Base-by-base conservation (phyloP, 2,113 vertebrate species). In the Oxyura jamaicensis region DNA sequence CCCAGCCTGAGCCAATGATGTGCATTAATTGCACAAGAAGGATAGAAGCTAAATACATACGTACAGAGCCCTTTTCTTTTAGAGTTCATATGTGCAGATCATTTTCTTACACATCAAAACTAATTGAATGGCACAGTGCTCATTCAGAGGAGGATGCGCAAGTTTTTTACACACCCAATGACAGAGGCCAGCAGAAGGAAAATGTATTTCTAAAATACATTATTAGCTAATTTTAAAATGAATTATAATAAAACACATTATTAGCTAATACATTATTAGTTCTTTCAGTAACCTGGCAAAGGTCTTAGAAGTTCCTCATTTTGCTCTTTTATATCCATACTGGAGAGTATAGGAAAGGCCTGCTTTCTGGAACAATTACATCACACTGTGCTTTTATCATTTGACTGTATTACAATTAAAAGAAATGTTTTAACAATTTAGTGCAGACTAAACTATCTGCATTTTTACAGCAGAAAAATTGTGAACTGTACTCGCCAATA, bases 101-200 rank as follows among this genome's bases (percentile, higher is more conserved):
- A 7, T 88, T 94, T 79, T 89, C 71, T 76, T 69, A 36, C n/a
- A 7, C 55, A 59, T 76, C 62, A 79, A 88, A 94, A 65, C 77
- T 72, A 90, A 94, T 41, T 65, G 81, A 93, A 95, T 92, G 81
- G 86, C 58, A 62, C 91, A 93, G 84, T 60, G 35, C 35, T 96
- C 53, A 53, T 56, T 94, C 53, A 87, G 88, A 74, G 72, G 63
- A 93, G 26, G n/a, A 66, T 62, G 62, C 53, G 79, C n/a, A 59
- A 76, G 74, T 35, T 53, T 81, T 77, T 93, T 66, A 39, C 55
- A 20, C 33, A 72, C 12, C 41, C 36, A 80, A 29, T 36, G 67
- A 87, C 13, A 89, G 59, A 75, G 55, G 80, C 53, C 73, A 93
- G 44, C 52, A 94, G 71, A 84, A 83, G 36, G 50, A 92, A 82